A percentile compares a stretch with the other conserved stretches of the same genome.
These are phyloP conservation scores for Drosophila nigrodunni DNA, from an alignment of 1,140 invertebrate genomes.

Conservation along the genomic window DNA sequence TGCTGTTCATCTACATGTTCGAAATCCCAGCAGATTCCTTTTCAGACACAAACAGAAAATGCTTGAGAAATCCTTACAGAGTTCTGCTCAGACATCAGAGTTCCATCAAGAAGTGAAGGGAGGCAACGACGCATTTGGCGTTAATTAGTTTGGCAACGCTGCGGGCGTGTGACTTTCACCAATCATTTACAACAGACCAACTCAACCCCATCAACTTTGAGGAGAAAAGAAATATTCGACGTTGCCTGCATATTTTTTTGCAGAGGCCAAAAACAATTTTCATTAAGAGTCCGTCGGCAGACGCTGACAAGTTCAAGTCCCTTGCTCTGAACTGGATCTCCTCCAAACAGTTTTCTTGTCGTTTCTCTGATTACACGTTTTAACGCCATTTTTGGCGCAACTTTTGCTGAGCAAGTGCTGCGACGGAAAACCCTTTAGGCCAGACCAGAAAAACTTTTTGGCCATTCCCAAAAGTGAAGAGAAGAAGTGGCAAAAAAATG, in stretches of 20 bases:
- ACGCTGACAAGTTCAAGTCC: constrained; percentile 63
- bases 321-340: constrained; percentile 13
- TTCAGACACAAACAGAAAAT: background rate
- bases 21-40: background rate
- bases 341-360: constrained; percentile 52
- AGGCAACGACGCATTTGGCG: constrained; percentile 62
- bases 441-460: constrained; percentile 58
- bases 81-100: background rate
- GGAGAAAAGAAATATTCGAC: constrained; percentile 29
- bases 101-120: constrained; percentile 44
- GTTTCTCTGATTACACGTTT: constrained; percentile 76
- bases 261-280: constrained; percentile 68
- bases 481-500: constrained; percentile 37
- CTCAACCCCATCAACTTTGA: background rate
- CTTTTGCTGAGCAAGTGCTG: constrained; percentile 40
- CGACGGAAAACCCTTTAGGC: constrained; percentile 65
- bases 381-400: constrained; percentile 76
- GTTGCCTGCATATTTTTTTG: constrained; percentile 54
- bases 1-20: no score
- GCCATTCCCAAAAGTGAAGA: constrained; percentile 15
- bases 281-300: constrained; percentile 72
- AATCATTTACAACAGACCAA: constrained; percentile 67
- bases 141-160: constrained; percentile 79
- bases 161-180: constrained; percentile 70
- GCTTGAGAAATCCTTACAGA: constrained; percentile 8